Percentiles rank a stretch among this genome's conserved stretches.
These are phyloP conservation scores for Labeo calbasu DNA, from an alignment of 2,797 vertebrate species.

Conservation along the genomic window DNA sequence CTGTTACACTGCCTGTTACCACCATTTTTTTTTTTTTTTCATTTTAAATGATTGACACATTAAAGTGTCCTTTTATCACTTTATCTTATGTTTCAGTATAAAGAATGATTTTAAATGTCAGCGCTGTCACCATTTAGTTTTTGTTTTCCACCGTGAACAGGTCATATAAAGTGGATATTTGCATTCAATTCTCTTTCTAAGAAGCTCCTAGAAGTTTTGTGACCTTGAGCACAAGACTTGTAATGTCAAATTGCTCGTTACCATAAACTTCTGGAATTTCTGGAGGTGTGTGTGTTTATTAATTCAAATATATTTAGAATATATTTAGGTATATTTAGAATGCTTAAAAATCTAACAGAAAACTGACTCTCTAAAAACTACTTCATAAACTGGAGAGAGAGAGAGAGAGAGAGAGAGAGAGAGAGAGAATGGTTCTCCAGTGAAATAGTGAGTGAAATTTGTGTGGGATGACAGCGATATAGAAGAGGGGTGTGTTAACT, in stretches of 20 bases:
- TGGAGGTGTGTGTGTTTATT: neutral
- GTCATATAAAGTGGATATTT: neutral
- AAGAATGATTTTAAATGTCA: neutral
- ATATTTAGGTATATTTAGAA: neutral
- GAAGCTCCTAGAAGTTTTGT: neutral
- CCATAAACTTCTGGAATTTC: neutral
- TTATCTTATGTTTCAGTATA: neutral
- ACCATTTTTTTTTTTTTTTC: too few species aligned
- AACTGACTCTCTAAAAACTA: neutral
- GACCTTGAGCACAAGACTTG: too few species aligned
- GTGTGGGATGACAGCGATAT: constrained; percentile 31
- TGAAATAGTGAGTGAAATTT: constrained; percentile 11
- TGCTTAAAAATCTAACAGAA: neutral
- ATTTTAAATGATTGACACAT: too few species aligned
- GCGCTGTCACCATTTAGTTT: neutral
- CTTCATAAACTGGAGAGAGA: neutral
- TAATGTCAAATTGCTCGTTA: neutral
- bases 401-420: neutral
- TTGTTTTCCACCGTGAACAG: neutral
- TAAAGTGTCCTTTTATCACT: neutral
- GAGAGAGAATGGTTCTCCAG: neutral
- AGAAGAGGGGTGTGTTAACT: constrained; percentile 17
- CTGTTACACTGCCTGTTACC: neutral
- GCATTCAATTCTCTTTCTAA: neutral
- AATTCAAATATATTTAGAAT: neutral